Conservation (phyloP, 2,797 vertebrate species). For the Mionectes olivaceus region DNA sequence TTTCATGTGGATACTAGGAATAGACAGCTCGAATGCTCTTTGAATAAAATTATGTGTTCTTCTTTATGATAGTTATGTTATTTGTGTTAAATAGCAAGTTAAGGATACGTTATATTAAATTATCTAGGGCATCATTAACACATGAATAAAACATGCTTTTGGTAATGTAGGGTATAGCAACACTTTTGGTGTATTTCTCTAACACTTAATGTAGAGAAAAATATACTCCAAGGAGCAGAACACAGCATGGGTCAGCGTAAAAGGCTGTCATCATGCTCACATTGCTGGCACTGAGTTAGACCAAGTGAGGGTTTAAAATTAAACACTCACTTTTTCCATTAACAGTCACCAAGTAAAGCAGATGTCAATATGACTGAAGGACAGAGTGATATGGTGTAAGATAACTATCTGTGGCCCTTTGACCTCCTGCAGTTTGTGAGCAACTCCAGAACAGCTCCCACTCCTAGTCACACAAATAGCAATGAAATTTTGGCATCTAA, state of each 20-base stretch:
- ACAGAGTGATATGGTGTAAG: neutral
- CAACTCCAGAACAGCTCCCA: neutral
- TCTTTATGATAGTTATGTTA: neutral
- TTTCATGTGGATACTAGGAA: neutral
- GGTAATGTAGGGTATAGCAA: neutral
- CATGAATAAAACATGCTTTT: constrained; percentile 45
- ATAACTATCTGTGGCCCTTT: neutral
- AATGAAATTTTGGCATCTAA: neutral
- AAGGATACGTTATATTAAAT: neutral
- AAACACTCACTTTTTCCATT: neutral
- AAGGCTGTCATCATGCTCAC: neutral
- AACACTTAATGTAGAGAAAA: neutral
- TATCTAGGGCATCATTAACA: neutral
- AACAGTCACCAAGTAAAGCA: neutral
- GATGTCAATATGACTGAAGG: neutral
- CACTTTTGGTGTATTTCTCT: neutral
- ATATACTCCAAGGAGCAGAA: neutral
- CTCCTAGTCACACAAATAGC: neutral
- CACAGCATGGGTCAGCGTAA: neutral
- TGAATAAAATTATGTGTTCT: neutral
- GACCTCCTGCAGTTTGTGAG: neutral
- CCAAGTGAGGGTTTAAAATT: neutral
- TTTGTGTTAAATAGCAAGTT: constrained; percentile 16
- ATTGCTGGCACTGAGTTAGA: neutral
- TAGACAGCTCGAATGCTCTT: neutral